These are phyloP conservation scores for Podotricha telesiphe DNA, from an alignment of 2,888 invertebrate species.

Conservation along the genomic window DNA sequence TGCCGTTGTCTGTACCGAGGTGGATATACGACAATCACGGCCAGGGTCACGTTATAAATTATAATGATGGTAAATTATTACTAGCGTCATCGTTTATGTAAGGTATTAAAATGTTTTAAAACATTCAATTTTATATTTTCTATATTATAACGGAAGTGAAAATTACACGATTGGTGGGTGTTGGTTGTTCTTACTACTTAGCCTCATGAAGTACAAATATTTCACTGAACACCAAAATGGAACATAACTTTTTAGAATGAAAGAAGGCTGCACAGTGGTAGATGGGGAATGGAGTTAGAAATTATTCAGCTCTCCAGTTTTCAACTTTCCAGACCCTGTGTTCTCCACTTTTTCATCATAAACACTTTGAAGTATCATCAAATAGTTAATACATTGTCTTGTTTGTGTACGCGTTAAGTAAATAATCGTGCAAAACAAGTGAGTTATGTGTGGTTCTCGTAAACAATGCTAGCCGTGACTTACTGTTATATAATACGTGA, in stretches of 20 bases:
- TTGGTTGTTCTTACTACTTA: not conserved
- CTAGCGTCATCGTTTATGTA: not conserved
- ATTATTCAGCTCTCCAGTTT: no score
- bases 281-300: no score
- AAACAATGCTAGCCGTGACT: slow-evolving; percentile 3
- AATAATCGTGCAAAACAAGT: slow-evolving; percentile 12
- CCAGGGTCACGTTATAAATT: slow-evolving; percentile 11
- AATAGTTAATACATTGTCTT: not conserved
- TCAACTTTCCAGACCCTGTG: no score
- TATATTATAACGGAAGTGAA: slow-evolving; percentile 21
- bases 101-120: slow-evolving; percentile 5
- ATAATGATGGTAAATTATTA: not conserved
- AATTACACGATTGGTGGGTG: slow-evolving; percentile 5
- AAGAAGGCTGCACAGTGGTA: no score
- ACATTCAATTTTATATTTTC: slow-evolving; percentile 12
- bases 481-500: not conserved
- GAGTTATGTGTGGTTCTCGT: not conserved
- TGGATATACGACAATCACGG: slow-evolving; percentile 13
- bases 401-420: not conserved
- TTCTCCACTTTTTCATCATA: no score
- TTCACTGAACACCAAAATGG: no score
- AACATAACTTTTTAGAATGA: no score
- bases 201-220: not conserved
- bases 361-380: not conserved
- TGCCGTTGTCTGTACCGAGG: not conserved